Evolutionary conservation across 2,113 vertebrate genomes (phyloP).

Genomic region (Elaphurus davidianus): DNA sequence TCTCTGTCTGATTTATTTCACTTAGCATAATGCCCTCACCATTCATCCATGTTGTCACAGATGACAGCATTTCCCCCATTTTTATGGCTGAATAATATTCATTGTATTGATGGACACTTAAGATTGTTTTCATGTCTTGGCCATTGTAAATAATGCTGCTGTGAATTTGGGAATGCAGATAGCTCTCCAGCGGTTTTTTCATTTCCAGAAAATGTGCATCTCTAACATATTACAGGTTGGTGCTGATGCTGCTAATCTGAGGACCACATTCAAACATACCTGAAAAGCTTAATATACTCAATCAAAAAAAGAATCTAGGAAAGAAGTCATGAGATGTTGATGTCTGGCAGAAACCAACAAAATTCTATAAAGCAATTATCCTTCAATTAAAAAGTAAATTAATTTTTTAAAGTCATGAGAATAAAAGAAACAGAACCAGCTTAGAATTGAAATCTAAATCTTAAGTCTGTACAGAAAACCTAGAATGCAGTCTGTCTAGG

Average conservation of each 20-base stretch:
- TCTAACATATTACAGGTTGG: background rate
- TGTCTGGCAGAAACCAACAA: background rate
- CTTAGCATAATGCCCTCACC: background rate
- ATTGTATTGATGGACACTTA: background rate
- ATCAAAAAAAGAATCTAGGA: background rate
- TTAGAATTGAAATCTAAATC: background rate
- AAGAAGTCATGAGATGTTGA: background rate
- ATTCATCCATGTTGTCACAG: background rate
- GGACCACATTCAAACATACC: background rate
- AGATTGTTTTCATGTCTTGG: background rate
- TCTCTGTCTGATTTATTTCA: background rate
- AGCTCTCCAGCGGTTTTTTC: background rate
- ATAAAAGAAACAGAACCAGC: background rate
- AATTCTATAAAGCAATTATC: background rate
- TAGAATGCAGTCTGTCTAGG: background rate
- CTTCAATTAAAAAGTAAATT: background rate
- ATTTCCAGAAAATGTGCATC: background rate
- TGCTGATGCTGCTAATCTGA: background rate
- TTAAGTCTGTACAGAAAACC: background rate
- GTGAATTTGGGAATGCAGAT: background rate
- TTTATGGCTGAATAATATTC: background rate
- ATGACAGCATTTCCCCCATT: background rate
- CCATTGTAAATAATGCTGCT: background rate
- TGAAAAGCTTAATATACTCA: background rate
- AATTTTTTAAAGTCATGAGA: background rate